Percentiles rank a stretch among this genome's conserved stretches.
Evolutionary conservation across 2,113 vertebrate species (phyloP).

Genomic region (Phyllopteryx taeniolatus): DNA sequence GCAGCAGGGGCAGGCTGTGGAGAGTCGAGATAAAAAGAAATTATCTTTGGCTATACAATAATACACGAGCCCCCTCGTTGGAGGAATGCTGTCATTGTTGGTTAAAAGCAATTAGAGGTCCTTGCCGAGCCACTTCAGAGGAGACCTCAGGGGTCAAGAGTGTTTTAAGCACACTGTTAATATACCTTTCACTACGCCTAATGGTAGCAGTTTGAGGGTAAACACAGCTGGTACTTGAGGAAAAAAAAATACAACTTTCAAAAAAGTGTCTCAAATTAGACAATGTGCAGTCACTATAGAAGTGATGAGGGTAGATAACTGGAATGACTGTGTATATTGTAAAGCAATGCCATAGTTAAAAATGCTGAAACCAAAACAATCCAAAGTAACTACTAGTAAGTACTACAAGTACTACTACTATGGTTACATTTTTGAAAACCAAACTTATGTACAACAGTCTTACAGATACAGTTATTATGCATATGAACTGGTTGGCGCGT

Average conservation of each 20-base stretch:
- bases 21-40: constrained; percentile 28
- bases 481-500: too few relatives aligned
- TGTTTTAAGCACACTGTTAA: constrained; percentile 49
- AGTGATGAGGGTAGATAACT: background rate
- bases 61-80: constrained; percentile 28
- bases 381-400: background rate
- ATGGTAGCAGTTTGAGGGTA: constrained; percentile 27
- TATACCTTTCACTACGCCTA: constrained; percentile 45
- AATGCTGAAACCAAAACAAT: background rate
- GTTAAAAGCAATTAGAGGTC: constrained; percentile 57
- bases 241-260: background rate
- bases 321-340: background rate
- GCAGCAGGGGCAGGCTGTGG: constrained; percentile 7
- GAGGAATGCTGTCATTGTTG: constrained; percentile 45
- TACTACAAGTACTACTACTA: background rate
- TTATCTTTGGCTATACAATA: constrained; percentile 37
- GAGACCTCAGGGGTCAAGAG: constrained; percentile 43
- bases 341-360: background rate
- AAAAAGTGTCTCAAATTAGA: background rate
- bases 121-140: constrained; percentile 40
- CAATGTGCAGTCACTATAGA: background rate
- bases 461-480: too few relatives aligned
- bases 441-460: background rate
- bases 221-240: constrained; percentile 38
- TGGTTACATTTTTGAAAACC: background rate